Percentiles rank a stretch among this genome's conserved stretches.
These are phyloP conservation scores for Eucidaris tribuloides DNA, from an alignment of 35 echinoderm and acorn worm genomes.

Conservation along the genomic window DNA sequence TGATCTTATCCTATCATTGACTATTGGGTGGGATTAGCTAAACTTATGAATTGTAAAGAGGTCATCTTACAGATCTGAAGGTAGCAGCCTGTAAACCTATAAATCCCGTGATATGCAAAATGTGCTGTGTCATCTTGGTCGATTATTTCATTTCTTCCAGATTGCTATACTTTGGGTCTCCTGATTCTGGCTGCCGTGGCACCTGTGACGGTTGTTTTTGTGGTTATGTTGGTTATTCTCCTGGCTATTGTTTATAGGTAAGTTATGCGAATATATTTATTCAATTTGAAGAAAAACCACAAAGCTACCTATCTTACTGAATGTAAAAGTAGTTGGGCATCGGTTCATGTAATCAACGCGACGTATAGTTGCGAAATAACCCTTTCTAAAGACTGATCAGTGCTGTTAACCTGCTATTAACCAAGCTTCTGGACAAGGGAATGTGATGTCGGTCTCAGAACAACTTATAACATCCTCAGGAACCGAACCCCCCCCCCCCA, in stretches of 20 bases:
- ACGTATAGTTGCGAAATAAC: not conserved
- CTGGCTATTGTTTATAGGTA: conserved; percentile 22
- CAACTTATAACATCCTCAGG: too few species aligned
- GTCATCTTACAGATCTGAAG: too few species aligned
- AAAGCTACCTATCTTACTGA: not conserved
- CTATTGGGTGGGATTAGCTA: too few species aligned
- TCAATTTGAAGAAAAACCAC: not conserved
- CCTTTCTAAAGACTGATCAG: not conserved
- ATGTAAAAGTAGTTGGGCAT: not conserved
- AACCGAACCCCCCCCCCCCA: too few species aligned
- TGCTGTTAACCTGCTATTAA: not conserved
- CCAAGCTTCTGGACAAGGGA: not conserved
- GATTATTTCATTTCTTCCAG: not conserved
- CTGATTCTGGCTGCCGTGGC: conserved; percentile 40
- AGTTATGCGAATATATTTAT: not conserved
- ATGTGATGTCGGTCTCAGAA: too few species aligned
- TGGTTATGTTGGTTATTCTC: conserved; percentile 48
- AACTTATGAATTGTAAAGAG: too few species aligned
- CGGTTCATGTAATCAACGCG: not conserved
- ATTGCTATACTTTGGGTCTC: conserved; percentile 33
- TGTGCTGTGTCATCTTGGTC: too few species aligned
- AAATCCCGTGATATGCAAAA: too few species aligned
- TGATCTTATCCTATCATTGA: too few species aligned
- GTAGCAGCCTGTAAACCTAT: too few species aligned
- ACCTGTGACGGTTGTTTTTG: conserved; percentile 36